Base-by-base conservation (phyloP, 2,797 vertebrate genomes). In the Euphonia xanthogaster region DNA sequence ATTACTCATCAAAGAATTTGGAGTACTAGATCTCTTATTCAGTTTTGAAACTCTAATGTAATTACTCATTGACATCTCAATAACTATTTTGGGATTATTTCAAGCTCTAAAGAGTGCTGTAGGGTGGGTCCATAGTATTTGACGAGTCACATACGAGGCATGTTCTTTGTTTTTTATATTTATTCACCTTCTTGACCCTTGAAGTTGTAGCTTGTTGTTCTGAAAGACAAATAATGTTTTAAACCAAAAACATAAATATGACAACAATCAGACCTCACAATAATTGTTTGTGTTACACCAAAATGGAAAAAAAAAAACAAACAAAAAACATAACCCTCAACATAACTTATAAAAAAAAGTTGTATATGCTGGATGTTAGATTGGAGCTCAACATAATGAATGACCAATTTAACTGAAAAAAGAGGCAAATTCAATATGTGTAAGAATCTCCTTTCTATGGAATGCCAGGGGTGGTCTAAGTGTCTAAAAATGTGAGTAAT, bases 401-500 rank as follows among this genome's bases (percentile, higher is more conserved):
- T 65, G 21, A 83, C 67, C 45, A 55, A 47, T 90, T 93, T 44
- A 73, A 79, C 65, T 71, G 51, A 74, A 92, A 85, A 73, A 78
- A 82, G 31, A 77, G 39, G 39, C 30, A 86, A 61, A 76, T 90
- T 91, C 68, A 86, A 42, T 87, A 90, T 63, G 15, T 83, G 14
- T 21, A 71, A 80, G n/a, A 74, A 65, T 91, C 48, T 88, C 5
- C 1, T 40, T 72, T 93, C 88, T 92, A 10, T n/a, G 65, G 82
- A 83, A 80, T 77, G 22, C 50, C 24, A 83, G 57, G 27, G 47
- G 70, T 93, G 92, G 85, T 84, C 86, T 92, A 73, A 88, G n/a
- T 86, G 77, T 86, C 62, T 81, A 58, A 88, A 95, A 95, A 71
- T 44, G 30, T 84, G 62, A 92, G 58, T 76, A 92, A 84, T 90